Evolutionary conservation across 1,140 invertebrate species (phyloP), one percentile per base, ranked within the genome.

Genomic region (Drosophila nigrodunni): DNA sequence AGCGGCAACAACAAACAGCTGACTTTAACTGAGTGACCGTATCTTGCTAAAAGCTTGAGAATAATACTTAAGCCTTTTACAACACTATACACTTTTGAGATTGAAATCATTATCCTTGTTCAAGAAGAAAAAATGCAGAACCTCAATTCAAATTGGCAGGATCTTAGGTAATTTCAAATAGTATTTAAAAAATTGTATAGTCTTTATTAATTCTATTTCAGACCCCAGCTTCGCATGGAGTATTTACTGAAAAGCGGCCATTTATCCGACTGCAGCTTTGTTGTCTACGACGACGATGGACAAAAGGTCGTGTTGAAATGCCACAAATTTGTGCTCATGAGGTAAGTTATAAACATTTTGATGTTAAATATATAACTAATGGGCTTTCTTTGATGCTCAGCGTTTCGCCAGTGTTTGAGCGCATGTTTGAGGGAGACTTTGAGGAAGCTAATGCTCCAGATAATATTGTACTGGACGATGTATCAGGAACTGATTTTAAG

Each of bases 251-350:
- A 34, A 2, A 69, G 69, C 3, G 77, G 77, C 3, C 74, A 77
- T 34, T 37, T 79, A 30, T 77, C 77, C 9, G 77, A 79, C 39
- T 79, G 77, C 39, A 79, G 77, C 11, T 79, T 79, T 13, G 13
- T 77, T 1, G 69, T 77, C 2, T 77, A 13, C 15, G 59, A 47
- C 11, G 69, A 74, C 1, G 49, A 65, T 7, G 74, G 60, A 0
- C 4, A 79, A 11, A 73, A 64, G 41, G 44, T 77, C 2, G 15
- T 47, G 0, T 21, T 79, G 3, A 69, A 77, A 9, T 79, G 69
- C 9, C 77, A 79, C 9, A 79, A 79, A 39, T 77, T 79, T 57
- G 47, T 79, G 6, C 70, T 79, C 3, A 79, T 79, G 54, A 73
- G 39, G 71, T 68, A 25, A 25, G 37, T 5, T 10, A 34, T 13